Evolutionary conservation across 2,888 invertebrate species (phyloP).

Genomic region (Drosophila setosimentum): DNA sequence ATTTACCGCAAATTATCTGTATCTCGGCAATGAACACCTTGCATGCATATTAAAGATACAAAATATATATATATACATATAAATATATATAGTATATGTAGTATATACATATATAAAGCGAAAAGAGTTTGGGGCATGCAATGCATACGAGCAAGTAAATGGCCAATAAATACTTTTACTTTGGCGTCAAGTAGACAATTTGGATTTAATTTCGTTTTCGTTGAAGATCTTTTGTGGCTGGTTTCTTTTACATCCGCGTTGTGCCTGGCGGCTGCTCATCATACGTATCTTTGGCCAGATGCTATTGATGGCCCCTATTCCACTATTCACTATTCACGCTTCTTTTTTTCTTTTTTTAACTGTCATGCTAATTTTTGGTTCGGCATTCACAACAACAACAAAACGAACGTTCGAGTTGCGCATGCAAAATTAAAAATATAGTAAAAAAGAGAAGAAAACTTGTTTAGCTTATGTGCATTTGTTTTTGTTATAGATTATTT

Average conservation of each 20-base stretch:
- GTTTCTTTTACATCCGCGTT: constrained; percentile 51
- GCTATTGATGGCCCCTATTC: constrained; percentile 35
- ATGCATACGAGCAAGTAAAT: constrained; percentile 32
- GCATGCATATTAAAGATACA: constrained; percentile 55
- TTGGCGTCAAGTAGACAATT: constrained; percentile 16
- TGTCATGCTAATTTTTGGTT: constrained; percentile 67
- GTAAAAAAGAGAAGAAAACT: constrained; percentile 34
- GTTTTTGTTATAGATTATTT: constrained; percentile 53
- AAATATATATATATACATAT: constrained; percentile 2
- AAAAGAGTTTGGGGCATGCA: constrained; percentile 27
- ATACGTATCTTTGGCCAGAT: constrained; percentile 31
- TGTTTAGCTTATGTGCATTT: constrained; percentile 51
- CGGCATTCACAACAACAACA: constrained; percentile 18
- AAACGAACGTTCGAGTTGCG: constrained; percentile 42
- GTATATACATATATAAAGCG: not conserved
- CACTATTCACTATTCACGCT: constrained; percentile 39
- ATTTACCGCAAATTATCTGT: constrained; percentile 20
- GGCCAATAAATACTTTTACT: constrained; percentile 38
- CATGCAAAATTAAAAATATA: constrained; percentile 54
- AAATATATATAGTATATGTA: not conserved
- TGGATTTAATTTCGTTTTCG: constrained; percentile 38
- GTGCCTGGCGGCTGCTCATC: constrained; percentile 19
- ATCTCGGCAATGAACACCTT: constrained; percentile 29
- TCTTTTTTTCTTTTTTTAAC: constrained; percentile 23
- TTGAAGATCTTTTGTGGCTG: constrained; percentile 21